Evolutionary conservation across 2,113 vertebrate genomes (phyloP).

Genomic region (Petromus typicus): DNA sequence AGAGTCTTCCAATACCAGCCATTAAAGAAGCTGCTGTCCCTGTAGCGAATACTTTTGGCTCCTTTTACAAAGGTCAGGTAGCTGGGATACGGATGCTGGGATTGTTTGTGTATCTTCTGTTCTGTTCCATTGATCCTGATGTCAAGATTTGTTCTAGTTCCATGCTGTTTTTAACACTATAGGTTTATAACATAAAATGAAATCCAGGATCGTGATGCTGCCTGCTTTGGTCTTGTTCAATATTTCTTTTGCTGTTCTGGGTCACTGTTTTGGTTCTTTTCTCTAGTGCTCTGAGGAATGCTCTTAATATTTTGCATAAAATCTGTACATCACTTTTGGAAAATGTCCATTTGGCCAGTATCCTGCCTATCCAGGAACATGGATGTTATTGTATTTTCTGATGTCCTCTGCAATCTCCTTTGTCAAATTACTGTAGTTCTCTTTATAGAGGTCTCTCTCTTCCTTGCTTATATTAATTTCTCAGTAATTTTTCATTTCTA

Average conservation of each 20-base stretch:
- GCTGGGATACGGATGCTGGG: not conserved
- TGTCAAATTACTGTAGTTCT: not conserved
- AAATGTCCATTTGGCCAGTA: not conserved
- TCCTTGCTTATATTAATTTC: not conserved
- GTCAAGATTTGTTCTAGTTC: too few relatives aligned
- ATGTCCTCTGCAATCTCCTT: not conserved
- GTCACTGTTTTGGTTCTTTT: not conserved
- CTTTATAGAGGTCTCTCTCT: not conserved
- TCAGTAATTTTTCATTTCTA: not conserved
- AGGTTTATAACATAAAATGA: not conserved
- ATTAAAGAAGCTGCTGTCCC: not conserved
- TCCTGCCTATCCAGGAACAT: not conserved
- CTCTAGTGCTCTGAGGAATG: not conserved
- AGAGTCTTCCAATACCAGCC: not conserved
- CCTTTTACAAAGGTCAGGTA: not conserved
- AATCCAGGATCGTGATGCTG: not conserved
- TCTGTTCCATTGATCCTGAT: not conserved
- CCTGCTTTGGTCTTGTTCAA: not conserved
- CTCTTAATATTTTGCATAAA: not conserved
- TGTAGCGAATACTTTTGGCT: not conserved
- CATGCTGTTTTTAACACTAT: not conserved
- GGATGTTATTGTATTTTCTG: not conserved
- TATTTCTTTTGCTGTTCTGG: not conserved
- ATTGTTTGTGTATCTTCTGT: not conserved
- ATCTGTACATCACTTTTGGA: not conserved